Evolutionary conservation across 2,888 invertebrate genomes (phyloP), one percentile per base, ranked within the genome.

Genomic region (Subacronicta megacephala): DNA sequence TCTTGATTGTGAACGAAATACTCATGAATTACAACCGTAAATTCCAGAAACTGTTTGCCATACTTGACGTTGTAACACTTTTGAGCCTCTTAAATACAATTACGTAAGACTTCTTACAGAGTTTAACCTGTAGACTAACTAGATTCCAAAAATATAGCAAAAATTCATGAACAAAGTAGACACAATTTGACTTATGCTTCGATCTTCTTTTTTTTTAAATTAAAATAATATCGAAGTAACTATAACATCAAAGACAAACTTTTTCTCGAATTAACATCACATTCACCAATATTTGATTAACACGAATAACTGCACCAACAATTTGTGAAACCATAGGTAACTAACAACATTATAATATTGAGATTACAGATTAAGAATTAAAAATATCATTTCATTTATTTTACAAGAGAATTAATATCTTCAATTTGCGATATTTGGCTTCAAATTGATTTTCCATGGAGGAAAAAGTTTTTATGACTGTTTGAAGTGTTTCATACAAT

Each of bases 351-450:
- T 82, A 83, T 74, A 76, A 73, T 81, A 81, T 69, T 85, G 89
- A 90, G 90, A 90, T 90, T 92, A 88, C 82, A 82, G 70, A 78
- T 77, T 82, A 75, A 75, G 72, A 50, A 59, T 73, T 65, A 80
- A 80, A n/a, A 82, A 72, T 82, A 82, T 75, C 75, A 83, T 83
- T 86, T 83, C 82, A 66, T 71, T 79, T 63, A 64, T 81, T 80
- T 81, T 87, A 85, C 82, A 84, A 76, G 72, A 73, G 49, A 71
- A 77, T 74, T 76, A 80, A 81, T 83, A 80, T 83, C 75, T 82
- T 83, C 80, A 83, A 84, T 82, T 84, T 89, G 86, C 88, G 89
- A 90, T 92, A 90, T 92, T 92, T 92, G 93, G 93, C 86, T 90
- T 90, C 80, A 86, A 82, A 83, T 85, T 81, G 64, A 85, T 82